phyloP scores from a whole-genome alignment of 2,888 invertebrate species.

The Dione vanillae region DNA sequence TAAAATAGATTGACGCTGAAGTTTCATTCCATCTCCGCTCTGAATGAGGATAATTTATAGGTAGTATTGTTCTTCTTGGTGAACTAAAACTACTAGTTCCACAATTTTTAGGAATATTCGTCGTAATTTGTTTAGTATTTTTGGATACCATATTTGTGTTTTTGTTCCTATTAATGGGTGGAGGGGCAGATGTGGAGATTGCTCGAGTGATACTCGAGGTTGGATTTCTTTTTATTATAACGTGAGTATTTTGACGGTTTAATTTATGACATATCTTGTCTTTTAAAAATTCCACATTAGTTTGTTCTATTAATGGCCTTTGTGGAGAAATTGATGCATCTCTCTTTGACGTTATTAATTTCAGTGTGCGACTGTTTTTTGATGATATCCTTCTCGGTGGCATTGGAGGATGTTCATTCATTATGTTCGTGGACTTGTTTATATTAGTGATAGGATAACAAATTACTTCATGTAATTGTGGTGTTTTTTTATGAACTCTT shows the following conservation, averaged over 20 bases:
- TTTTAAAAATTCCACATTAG: conserved; percentile 85
- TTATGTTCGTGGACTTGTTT: conserved; percentile 60
- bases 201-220: conserved; percentile 55
- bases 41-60: conserved; percentile 71
- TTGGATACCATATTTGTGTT: conserved; percentile 49
- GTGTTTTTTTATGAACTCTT: conserved; percentile 88
- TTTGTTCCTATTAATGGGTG: conserved; percentile 71
- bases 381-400: conserved; percentile 91
- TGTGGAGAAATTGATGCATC: conserved; percentile 69
- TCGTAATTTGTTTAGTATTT: conserved; percentile 53
- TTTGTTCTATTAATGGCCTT: conserved; percentile 63
- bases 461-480: conserved; percentile 81
- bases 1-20: conserved; percentile 61
- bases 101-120: conserved; percentile 54
- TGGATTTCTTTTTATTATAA: conserved; percentile 59
- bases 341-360: conserved; percentile 84
- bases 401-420: conserved; percentile 84
- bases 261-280: conserved; percentile 86
- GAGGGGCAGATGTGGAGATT: conserved; percentile 74
- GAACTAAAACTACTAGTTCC: conserved; percentile 79
- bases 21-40: conserved; percentile 59
- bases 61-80: conserved; percentile 72
- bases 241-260: conserved; percentile 77
- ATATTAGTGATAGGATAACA: conserved; percentile 85
- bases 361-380: conserved; percentile 87